Evolutionary conservation across 2,888 invertebrate species (phyloP), one percentile per base, ranked within the genome.

Genomic region (Proisotoma minuta): DNA sequence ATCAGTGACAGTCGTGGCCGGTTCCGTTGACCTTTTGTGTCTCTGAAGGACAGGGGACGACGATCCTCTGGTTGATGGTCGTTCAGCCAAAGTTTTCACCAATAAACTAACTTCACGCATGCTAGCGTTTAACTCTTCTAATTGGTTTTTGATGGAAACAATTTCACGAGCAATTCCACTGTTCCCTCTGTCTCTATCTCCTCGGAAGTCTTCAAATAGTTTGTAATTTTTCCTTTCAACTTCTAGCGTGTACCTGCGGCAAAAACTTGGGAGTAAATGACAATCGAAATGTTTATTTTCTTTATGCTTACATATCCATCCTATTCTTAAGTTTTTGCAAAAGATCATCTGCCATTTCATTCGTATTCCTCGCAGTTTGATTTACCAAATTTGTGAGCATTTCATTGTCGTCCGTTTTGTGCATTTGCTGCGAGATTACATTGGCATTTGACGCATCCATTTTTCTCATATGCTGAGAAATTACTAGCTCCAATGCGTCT

Each of bases 401-500:
- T 5, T 27, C 53, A 39, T 34, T 23, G 18, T 60, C 60, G 29
- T 52, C 39, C 10, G 63, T 57, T 2, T 62, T 60, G 39, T 67
- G 69, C 28, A 63, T 59, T 40, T 69, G 65, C 43, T 66, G 66
- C 4, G 67, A 64, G 18, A 69, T 69, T 2, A 63, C 66, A 26
- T 66, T 69, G 3, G 66, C 53, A 50, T 61, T 66, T 2, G 69
- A 65, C 4, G 69, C 64, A 52, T 71, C 71, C 28, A 70, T 50
- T 54, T 65, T 66, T 56, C 69, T 66, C 10, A 67, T 66, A 50
- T 72, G 72, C 27, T 71, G 64, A 5, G 64, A 65, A n/a, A 71
- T 66, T 5, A 74, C 74, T 26, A 74, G 73, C 66, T 74, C 74
- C 47, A 74, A 47, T 2, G 74, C 73, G 61, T 74, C 73, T 59